Evolutionary conservation across 1,140 invertebrate species (phyloP).

Genomic region (Babylonia areolata): DNA sequence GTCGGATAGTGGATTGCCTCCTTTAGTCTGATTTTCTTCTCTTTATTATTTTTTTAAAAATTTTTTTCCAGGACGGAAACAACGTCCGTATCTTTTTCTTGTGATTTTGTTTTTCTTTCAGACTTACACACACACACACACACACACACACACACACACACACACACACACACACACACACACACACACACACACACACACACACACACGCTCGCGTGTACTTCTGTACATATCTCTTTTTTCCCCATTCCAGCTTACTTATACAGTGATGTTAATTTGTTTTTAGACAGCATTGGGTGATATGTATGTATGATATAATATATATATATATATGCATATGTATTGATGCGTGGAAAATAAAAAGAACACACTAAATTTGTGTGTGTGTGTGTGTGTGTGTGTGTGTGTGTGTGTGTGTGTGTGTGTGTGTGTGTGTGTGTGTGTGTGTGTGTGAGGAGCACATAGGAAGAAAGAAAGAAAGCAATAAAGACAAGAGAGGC

Average conservation of each 20-base stretch:
- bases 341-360: not conserved
- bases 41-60: no score
- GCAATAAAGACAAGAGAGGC: no score
- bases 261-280: no score
- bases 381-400: not conserved
- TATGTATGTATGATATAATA: not conserved
- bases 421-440: not conserved
- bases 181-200: not conserved
- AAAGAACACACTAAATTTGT: not conserved
- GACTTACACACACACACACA: not conserved
- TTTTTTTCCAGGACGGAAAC: no score
- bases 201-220: not conserved
- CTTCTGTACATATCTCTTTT: not conserved
- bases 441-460: not conserved
- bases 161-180: not conserved
- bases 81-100: no score
- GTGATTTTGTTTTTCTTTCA: no score
- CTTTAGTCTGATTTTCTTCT: no score
- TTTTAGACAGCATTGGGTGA: not conserved
- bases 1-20: no score
- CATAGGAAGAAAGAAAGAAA: no score
- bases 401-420: constrained; percentile 4
- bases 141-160: not conserved
- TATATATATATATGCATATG: not conserved
- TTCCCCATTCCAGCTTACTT: no score